Percentiles rank a stretch among this genome's conserved stretches.
phyloP scores from a whole-genome alignment of 2,888 invertebrate genomes.

The Drosophila melanocephala region DNA sequence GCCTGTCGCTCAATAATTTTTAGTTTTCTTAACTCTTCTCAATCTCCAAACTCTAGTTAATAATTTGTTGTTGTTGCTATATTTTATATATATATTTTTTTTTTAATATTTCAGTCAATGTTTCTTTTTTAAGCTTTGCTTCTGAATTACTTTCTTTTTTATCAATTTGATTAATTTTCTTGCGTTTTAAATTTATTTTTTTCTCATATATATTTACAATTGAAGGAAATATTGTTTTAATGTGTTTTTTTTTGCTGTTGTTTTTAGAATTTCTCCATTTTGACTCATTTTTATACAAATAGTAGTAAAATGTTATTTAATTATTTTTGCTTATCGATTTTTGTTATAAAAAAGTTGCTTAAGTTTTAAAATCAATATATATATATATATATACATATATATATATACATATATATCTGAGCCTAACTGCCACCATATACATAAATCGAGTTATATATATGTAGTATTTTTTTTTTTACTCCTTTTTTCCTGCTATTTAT shows the following conservation, averaged over 20 bases:
- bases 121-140: constrained; percentile 79
- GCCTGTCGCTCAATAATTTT: constrained; percentile 39
- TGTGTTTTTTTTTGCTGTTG: constrained; percentile 23
- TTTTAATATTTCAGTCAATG: constrained; percentile 71
- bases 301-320: constrained; percentile 43
- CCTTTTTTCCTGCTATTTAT: constrained; percentile 61
- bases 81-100: constrained; percentile 19
- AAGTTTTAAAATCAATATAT: constrained; percentile 71
- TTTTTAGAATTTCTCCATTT: constrained; percentile 36
- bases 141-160: constrained; percentile 55
- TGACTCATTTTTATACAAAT: constrained; percentile 53
- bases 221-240: constrained; percentile 36
- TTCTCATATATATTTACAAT: constrained; percentile 51
- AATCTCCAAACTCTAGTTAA: constrained; percentile 47
- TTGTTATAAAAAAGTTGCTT: constrained; percentile 69
- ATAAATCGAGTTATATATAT: constrained; percentile 47
- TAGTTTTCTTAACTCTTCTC: constrained; percentile 43
- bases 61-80: constrained; percentile 39
- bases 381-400: constrained; percentile 34
- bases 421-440: constrained; percentile 41
- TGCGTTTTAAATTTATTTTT: constrained; percentile 31
- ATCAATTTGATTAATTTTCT: constrained; percentile 48
- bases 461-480: constrained; percentile 34
- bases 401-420: constrained; percentile 45
- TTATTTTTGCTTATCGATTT: constrained; percentile 28